phyloP scores from a whole-genome alignment of 2,888 invertebrate species.

The Brenthis daphne region DNA sequence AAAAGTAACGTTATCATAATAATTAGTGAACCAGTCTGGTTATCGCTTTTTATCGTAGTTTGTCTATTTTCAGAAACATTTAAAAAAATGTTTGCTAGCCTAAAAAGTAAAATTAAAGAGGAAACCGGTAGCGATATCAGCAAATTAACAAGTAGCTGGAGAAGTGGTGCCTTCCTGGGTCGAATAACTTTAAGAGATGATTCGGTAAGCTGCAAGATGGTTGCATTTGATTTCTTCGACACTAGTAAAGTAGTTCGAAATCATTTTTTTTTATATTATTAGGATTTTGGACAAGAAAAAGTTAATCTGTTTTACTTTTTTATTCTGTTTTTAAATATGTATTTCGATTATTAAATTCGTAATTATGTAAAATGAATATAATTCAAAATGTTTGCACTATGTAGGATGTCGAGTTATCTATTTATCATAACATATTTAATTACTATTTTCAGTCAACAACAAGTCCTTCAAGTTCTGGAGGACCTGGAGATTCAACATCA shows the following conservation, averaged over 20 bases:
- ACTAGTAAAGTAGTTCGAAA: neutral
- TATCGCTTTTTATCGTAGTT: neutral
- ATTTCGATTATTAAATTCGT: too few relatives aligned
- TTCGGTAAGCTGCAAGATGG: slow-evolving; percentile 55
- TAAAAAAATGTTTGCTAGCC: slow-evolving; percentile 89
- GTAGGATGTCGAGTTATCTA: too few relatives aligned
- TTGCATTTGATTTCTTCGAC: neutral
- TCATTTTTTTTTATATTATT: too few relatives aligned
- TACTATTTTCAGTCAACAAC: slow-evolving; percentile 64
- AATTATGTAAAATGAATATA: too few relatives aligned
- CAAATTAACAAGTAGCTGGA: slow-evolving; percentile 75
- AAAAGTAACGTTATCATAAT: slow-evolving; percentile 13
- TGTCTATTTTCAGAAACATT: slow-evolving; percentile 16
- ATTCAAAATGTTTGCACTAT: too few relatives aligned
- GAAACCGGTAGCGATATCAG: slow-evolving; percentile 92
- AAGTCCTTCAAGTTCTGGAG: slow-evolving; percentile 72
- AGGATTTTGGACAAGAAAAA: too few relatives aligned
- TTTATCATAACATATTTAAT: too few relatives aligned
- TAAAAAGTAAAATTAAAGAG: slow-evolving; percentile 94
- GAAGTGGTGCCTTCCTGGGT: slow-evolving; percentile 75
- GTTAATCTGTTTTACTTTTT: too few relatives aligned
- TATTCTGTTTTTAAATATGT: too few relatives aligned
- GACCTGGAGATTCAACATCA: slow-evolving; percentile 67
- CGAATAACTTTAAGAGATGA: slow-evolving; percentile 78
- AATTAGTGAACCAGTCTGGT: slow-evolving; percentile 1